Percentiles rank a stretch among this genome's conserved stretches.
These are phyloP conservation scores for Paraescarpia echinospica DNA, from an alignment of 1,140 invertebrate species.

Conservation along the genomic window DNA sequence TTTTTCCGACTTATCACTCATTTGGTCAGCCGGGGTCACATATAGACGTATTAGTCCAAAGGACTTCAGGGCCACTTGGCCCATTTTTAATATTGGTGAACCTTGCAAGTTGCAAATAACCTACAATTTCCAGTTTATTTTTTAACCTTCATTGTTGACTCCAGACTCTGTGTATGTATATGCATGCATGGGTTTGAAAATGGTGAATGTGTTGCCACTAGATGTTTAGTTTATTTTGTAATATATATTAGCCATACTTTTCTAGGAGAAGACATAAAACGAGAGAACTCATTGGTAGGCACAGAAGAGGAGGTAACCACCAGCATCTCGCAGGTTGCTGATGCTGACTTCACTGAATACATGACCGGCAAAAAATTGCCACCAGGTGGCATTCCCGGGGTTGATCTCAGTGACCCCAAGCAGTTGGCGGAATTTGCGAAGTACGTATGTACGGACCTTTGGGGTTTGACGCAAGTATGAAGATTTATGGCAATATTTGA, in stretches of 20 bases:
- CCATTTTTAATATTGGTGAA: too few species aligned
- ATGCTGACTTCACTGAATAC: constrained; percentile 92
- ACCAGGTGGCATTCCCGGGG: constrained; percentile 78
- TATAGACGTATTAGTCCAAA: too few species aligned
- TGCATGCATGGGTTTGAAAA: not conserved
- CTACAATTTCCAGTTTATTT: too few species aligned
- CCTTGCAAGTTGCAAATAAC: too few species aligned
- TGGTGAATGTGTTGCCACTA: not conserved
- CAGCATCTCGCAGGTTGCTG: constrained; percentile 67
- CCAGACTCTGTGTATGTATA: too few species aligned
- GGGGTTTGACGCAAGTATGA: not conserved
- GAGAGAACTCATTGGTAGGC: constrained; percentile 21
- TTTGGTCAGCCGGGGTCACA: too few species aligned
- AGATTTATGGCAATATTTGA: not conserved
- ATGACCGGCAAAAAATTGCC: constrained; percentile 85
- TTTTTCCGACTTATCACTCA: too few species aligned
- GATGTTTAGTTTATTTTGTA: not conserved
- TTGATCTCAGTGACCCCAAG: constrained; percentile 91
- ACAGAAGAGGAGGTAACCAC: constrained; percentile 32
- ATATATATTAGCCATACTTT: not conserved
- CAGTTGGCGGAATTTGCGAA: constrained; percentile 87
- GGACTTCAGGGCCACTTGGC: too few species aligned
- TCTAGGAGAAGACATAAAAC: constrained; percentile 29
- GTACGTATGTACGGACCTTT: constrained; percentile 42
- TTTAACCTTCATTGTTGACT: too few species aligned